Conservation (phyloP, 2,797 vertebrate genomes). For the Sibirionetta formosa region DNA sequence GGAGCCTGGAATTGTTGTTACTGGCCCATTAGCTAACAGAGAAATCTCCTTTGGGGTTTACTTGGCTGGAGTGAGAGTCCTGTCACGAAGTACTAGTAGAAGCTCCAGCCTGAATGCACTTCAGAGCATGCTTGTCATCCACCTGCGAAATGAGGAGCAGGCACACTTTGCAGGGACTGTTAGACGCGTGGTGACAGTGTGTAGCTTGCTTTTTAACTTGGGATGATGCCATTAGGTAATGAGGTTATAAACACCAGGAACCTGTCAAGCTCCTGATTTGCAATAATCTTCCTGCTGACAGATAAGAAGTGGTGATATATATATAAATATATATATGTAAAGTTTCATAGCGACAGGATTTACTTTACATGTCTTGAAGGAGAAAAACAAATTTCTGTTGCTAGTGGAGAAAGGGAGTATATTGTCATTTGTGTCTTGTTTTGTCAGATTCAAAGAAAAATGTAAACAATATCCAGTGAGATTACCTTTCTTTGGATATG, state of each 20-base stretch:
- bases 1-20: not conserved
- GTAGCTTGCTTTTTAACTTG: not conserved
- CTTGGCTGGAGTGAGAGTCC: not conserved
- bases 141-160: not conserved
- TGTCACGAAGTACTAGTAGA: not conserved
- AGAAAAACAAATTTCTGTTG: constrained; percentile 31
- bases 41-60: not conserved
- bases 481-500: not conserved
- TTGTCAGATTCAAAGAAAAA: not conserved
- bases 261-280: constrained; percentile 34
- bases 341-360: constrained; percentile 8
- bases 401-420: not conserved
- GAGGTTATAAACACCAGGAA: constrained; percentile 38
- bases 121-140: not conserved
- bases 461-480: not conserved
- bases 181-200: not conserved
- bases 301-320: not conserved
- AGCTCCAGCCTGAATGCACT: not conserved
- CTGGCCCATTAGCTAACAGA: not conserved
- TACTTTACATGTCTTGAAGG: not conserved
- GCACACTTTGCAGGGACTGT: not conserved
- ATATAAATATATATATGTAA: not conserved
- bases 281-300: constrained; percentile 12
- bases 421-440: not conserved
- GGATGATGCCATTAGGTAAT: constrained; percentile 31